Percentiles rank a stretch among this genome's conserved stretches.
phyloP scores from a whole-genome alignment of 1,140 invertebrate species.

The Listronotus bonariensis region DNA sequence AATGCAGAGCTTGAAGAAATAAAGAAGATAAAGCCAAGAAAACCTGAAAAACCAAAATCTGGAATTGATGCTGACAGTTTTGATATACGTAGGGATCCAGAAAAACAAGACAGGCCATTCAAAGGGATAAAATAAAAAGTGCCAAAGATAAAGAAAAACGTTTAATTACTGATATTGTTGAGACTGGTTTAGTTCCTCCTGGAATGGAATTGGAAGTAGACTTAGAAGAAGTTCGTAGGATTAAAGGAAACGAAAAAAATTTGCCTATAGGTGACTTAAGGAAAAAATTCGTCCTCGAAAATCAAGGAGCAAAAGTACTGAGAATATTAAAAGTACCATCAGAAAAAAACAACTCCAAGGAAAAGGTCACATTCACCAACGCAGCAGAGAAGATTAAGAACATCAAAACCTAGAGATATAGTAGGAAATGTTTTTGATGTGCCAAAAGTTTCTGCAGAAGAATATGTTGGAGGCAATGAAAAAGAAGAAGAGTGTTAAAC shows the following conservation, averaged over 20 bases:
- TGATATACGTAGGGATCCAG: constrained; percentile 49
- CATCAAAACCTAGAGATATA: neutral
- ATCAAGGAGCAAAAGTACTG: constrained; percentile 5
- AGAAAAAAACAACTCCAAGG: constrained; percentile 1
- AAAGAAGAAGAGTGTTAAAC: too few species aligned
- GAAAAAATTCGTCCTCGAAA: constrained; percentile 3
- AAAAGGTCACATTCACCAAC: neutral
- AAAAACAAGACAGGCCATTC: constrained; percentile 52
- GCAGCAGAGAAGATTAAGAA: neutral
- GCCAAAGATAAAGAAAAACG: constrained; percentile 50
- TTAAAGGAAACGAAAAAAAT: constrained; percentile 16
- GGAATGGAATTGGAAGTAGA: constrained; percentile 54
- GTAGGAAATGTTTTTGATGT: neutral
- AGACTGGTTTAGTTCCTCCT: constrained; percentile 54
- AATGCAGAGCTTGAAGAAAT: constrained; percentile 9
- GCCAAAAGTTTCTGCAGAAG: too few species aligned
- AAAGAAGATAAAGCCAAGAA: constrained; percentile 8
- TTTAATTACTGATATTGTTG: constrained; percentile 48
- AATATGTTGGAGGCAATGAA: too few species aligned
- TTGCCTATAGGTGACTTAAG: constrained; percentile 7
- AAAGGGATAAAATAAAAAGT: constrained; percentile 51
- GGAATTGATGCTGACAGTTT: constrained; percentile 25
- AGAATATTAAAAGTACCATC: neutral
- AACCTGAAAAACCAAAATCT: constrained; percentile 4
- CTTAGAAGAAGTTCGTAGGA: constrained; percentile 21